phyloP scores from a whole-genome alignment of 2,113 vertebrate genomes.

The Carlito syrichta region DNA sequence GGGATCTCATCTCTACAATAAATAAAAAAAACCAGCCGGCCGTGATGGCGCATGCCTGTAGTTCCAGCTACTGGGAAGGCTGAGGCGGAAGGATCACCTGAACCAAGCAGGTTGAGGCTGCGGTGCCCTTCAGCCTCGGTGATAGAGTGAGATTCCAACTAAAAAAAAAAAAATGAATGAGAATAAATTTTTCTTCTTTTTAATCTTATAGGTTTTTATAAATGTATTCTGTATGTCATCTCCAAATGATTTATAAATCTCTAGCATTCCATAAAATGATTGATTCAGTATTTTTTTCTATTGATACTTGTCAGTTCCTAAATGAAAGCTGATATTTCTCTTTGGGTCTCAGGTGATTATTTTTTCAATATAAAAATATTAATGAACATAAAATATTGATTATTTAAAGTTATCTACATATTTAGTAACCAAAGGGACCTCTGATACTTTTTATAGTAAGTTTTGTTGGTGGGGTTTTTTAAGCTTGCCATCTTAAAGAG shows the following conservation, averaged over 20 bases:
- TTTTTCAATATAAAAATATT: slow-evolving; percentile 18
- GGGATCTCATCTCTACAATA: no score
- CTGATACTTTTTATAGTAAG: background rate
- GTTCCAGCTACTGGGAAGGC: no score
- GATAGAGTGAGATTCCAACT: no score
- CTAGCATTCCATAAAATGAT: background rate
- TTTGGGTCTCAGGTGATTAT: background rate
- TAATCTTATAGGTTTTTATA: background rate
- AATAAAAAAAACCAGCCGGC: no score
- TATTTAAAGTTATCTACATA: slow-evolving; percentile 28
- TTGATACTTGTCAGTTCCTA: slow-evolving; percentile 40
- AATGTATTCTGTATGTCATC: background rate
- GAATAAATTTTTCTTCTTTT: background rate
- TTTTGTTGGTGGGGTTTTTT: slow-evolving; percentile 10
- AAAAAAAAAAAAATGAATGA: background rate
- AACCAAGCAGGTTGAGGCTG: no score
- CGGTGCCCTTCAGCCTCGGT: no score
- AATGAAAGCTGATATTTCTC: slow-evolving; percentile 38
- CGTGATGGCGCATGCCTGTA: no score
- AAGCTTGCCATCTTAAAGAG: background rate
- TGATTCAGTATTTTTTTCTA: background rate
- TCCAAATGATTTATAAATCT: background rate
- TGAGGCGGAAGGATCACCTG: no score
- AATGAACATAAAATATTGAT: background rate
- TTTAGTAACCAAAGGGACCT: background rate